Evolutionary conservation across 1,140 invertebrate species (phyloP).

Genomic region (Leptestheria dahalacensis): DNA sequence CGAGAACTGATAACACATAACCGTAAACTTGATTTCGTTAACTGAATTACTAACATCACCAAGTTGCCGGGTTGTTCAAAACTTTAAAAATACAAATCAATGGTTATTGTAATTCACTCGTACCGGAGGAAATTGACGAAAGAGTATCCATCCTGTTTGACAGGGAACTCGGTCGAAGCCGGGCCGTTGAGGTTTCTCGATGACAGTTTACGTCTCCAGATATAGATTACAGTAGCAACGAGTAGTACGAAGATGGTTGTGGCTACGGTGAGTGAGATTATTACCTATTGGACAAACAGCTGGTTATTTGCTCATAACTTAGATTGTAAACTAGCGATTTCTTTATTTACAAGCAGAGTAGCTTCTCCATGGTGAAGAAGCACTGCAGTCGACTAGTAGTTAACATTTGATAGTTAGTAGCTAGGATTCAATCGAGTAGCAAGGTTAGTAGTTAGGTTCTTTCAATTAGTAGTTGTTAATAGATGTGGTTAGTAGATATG

Average conservation of each 20-base stretch:
- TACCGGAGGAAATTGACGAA: not conserved
- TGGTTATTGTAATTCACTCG: not conserved
- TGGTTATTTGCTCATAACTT: no score
- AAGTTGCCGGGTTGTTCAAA: not conserved
- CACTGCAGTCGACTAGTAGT: no score
- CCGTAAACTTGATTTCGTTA: not conserved
- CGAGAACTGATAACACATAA: not conserved
- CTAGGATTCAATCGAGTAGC: not conserved
- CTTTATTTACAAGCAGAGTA: no score
- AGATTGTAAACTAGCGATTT: no score
- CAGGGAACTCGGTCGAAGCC: not conserved
- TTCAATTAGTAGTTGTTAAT: not conserved
- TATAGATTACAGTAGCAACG: not conserved
- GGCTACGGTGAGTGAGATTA: no score
- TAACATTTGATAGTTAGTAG: not conserved
- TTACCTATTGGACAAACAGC: not conserved
- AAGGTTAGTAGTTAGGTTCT: not conserved
- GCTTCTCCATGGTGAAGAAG: no score
- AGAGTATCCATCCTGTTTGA: not conserved
- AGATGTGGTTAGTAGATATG: not conserved
- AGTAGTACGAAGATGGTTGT: no score
- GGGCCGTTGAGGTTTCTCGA: not conserved
- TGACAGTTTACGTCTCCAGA: not conserved
- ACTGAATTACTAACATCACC: not conserved
- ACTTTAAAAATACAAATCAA: not conserved